phyloP scores from a whole-genome alignment of 2,888 invertebrate species.

The Trichogramma evanescens region DNA sequence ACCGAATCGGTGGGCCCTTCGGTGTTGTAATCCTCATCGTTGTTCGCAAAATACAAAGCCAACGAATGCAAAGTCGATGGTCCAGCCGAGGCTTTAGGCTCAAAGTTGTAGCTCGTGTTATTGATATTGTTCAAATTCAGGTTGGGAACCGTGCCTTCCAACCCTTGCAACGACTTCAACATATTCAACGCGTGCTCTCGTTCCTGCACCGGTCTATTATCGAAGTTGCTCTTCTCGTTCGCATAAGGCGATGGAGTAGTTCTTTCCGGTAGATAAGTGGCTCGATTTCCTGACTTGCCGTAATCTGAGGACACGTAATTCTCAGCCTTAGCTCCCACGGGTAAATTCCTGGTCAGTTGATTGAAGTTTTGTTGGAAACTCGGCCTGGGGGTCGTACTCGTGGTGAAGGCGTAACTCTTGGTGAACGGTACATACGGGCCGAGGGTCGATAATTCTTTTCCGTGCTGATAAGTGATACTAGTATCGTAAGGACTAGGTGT shows the following conservation, averaged over 20 bases:
- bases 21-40: conserved; percentile 51
- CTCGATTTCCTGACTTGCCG: conserved; percentile 25
- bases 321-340: conserved; percentile 23
- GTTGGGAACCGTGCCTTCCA: conserved; percentile 51
- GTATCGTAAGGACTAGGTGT: conserved; percentile 37
- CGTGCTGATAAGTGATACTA: conserved; percentile 38
- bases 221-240: conserved; percentile 25
- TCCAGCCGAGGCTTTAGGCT: conserved; percentile 66
- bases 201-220: conserved; percentile 45
- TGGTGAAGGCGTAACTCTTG: conserved; percentile 37
- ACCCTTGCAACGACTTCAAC: conserved; percentile 59
- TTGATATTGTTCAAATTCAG: conserved; percentile 31
- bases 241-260: conserved; percentile 27
- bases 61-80: conserved; percentile 72
- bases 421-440: conserved; percentile 44
- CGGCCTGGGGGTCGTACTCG: conserved; percentile 28
- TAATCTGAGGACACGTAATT: conserved; percentile 23
- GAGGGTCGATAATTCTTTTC: conserved; percentile 37
- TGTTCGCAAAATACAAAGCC: conserved; percentile 73
- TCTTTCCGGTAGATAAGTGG: conserved; percentile 34
- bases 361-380: conserved; percentile 30
- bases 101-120: conserved; percentile 57
- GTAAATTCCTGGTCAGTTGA: conserved; percentile 22
- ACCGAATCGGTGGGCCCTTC: conserved; percentile 39
- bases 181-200: conserved; percentile 65